These are phyloP conservation scores for Caerostris extrusa DNA, from an alignment of 1,140 invertebrate genomes.

Conservation along the genomic window DNA sequence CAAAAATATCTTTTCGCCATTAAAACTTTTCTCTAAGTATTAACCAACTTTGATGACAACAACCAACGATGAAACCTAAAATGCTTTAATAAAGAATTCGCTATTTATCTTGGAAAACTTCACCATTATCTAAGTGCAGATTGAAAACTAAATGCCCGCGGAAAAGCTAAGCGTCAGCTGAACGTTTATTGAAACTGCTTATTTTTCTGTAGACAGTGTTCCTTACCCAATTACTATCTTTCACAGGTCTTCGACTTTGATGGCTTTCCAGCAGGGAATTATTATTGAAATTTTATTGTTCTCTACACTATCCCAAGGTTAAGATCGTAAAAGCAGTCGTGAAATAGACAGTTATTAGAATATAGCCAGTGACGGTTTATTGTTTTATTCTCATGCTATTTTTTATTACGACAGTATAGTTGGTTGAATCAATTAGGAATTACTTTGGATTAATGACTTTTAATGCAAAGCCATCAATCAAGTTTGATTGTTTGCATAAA, in stretches of 20 bases:
- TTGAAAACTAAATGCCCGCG: not conserved
- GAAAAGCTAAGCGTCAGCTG: not conserved
- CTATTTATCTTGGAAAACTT: not conserved
- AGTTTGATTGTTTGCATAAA: not conserved
- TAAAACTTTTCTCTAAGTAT: too few species aligned
- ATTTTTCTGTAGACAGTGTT: not conserved
- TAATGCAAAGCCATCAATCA: not conserved
- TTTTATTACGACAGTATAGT: too few species aligned
- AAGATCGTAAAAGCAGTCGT: not conserved
- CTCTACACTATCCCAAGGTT: not conserved
- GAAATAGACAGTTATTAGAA: not conserved
- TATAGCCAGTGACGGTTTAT: not conserved
- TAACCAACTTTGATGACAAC: too few species aligned
- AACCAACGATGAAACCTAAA: too few species aligned
- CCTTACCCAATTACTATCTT: constrained; percentile 1
- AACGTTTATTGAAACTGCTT: not conserved
- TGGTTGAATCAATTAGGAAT: too few species aligned
- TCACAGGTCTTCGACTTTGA: not conserved
- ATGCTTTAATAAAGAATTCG: too few species aligned
- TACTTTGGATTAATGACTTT: too few species aligned
- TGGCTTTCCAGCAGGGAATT: not conserved
- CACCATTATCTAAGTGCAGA: not conserved
- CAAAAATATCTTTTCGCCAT: too few species aligned
- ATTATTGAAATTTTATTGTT: constrained; percentile 22
- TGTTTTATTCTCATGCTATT: too few species aligned